Evolutionary conservation across 2,113 vertebrate genomes (phyloP), one percentile per base, ranked within the genome.

Genomic region (Numenius arquata): DNA sequence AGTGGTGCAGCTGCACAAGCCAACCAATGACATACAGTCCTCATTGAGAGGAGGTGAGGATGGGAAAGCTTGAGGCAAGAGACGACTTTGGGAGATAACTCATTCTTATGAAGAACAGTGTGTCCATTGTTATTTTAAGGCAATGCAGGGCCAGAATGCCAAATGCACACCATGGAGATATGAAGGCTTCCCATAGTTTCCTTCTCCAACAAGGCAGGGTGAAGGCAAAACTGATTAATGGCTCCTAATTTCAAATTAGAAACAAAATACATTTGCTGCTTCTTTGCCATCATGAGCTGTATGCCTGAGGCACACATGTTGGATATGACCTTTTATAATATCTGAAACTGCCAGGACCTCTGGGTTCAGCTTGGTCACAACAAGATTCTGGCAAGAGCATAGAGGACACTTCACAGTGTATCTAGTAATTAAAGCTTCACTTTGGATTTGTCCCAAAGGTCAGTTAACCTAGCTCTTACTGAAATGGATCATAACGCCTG

Each of bases 21-120:
- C 36, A 79, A 25, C 26, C 47, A 22, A 56, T 8, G n/a, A 23
- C 36, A 30, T 11, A 14, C 0, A 80, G 50, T 47, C 52, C 50
- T 86, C 23, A 36, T 1, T 63, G n/a, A 72, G 11, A 81, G 72
- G n/a, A 55, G 12, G 7, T 34, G 32, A 77, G 36, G 34, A 55
- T 19, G 29, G 23, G 5, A 48, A 92, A 86, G 32, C 22, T 38
- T 50, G 50, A 84, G n/a, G 45, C n/a, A 83, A 86, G 63, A 88
- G 45, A 2, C n/a, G 74, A 1, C 15, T 43, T 79, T 43, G 50
- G 48, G 59, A 92, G 22, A 32, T 19, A 77, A 70, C 12, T 50
- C 15, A 38, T 32, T 70, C 2, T 0, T 45, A 34, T 1, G 2
- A 52, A 67, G 36, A 15, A n/a, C 0, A 48, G 30, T 10, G 12